Conservation (phyloP, 2,888 invertebrate species). For the Ferrisia virgata region DNA sequence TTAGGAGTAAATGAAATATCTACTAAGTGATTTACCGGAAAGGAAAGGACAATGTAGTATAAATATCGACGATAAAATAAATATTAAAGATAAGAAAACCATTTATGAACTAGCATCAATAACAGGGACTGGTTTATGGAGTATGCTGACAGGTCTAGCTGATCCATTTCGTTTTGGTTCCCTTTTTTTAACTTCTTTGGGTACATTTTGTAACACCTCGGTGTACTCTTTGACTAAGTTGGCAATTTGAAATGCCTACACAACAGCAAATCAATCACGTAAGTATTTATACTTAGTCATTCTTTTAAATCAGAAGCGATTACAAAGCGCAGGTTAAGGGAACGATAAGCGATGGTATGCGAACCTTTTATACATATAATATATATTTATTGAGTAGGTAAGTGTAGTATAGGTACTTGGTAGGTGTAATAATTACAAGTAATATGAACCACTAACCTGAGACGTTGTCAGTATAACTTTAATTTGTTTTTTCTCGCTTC, state of each 20-base stretch:
- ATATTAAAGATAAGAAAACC: neutral
- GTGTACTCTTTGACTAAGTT: constrained; percentile 87
- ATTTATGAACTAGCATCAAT: constrained; percentile 53
- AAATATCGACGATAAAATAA: neutral
- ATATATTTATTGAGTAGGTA: neutral
- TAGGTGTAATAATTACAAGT: neutral
- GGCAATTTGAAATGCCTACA: constrained; percentile 89
- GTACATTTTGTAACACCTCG: constrained; percentile 61
- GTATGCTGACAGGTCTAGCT: constrained; percentile 57
- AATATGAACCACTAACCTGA: constrained; percentile 58
- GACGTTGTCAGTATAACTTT: constrained; percentile 91
- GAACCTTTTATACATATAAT: no score
- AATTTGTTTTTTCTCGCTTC: constrained; percentile 85
- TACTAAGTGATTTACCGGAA: neutral
- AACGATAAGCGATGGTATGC: neutral
- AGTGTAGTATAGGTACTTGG: neutral
- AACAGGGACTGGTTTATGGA: constrained; percentile 59
- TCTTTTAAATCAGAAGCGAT: neutral
- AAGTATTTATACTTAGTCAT: neutral
- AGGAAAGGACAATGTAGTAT: neutral
- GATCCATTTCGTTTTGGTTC: constrained; percentile 50
- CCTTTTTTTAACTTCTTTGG: constrained; percentile 53
- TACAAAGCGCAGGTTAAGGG: no score
- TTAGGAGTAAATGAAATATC: neutral
- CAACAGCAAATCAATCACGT: constrained; percentile 43